Percentiles rank a stretch among this genome's conserved stretches.
Evolutionary conservation across 37 sponge, comb jelly and placozoan genomes (phyloP).

Genomic region (Petrosia ficiformis): DNA sequence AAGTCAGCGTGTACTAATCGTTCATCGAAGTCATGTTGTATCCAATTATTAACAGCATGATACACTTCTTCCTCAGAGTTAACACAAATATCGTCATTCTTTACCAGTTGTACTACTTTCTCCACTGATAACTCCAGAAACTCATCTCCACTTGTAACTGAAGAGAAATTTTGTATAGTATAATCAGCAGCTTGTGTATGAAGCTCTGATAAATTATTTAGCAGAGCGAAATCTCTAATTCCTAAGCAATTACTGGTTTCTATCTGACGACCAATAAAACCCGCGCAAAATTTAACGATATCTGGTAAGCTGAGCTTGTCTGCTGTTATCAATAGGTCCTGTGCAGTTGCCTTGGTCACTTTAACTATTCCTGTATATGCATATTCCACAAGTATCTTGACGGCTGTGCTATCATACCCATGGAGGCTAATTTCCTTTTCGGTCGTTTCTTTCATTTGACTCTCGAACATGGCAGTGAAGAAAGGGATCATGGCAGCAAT

Average conservation of each 20-base stretch:
- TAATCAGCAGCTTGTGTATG: conserved; percentile 16
- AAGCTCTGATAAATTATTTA: conserved; percentile 45
- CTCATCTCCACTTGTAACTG: conserved; percentile 45
- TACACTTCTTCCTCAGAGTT: conserved; percentile 77
- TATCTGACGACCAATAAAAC: conserved; percentile 56
- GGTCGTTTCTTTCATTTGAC: conserved; percentile 37
- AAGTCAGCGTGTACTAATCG: conserved; percentile 9
- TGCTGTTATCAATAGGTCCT: conserved; percentile 65
- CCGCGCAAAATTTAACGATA: conserved; percentile 42
- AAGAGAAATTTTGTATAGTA: conserved; percentile 51
- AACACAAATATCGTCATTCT: conserved; percentile 54
- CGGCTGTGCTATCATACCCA: conserved; percentile 39
- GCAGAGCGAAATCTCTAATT: conserved; percentile 41
- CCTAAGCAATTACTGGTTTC: conserved; percentile 66
- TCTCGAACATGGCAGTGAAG: conserved; percentile 82
- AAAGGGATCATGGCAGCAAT: conserved; percentile 79
- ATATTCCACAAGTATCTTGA: conserved; percentile 61
- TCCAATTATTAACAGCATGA: conserved; percentile 67
- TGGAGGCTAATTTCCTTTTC: conserved; percentile 50
- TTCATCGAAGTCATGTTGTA: conserved; percentile 50
- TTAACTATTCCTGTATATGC: conserved; percentile 67
- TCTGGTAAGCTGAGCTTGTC: conserved; percentile 39
- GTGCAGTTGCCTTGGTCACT: conserved; percentile 47
- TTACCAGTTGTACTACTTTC: conserved; percentile 48
- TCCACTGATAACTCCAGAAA: conserved; percentile 47